phyloP scores from a whole-genome alignment of 1,140 invertebrate species.

The Eriosoma lanigerum region DNA sequence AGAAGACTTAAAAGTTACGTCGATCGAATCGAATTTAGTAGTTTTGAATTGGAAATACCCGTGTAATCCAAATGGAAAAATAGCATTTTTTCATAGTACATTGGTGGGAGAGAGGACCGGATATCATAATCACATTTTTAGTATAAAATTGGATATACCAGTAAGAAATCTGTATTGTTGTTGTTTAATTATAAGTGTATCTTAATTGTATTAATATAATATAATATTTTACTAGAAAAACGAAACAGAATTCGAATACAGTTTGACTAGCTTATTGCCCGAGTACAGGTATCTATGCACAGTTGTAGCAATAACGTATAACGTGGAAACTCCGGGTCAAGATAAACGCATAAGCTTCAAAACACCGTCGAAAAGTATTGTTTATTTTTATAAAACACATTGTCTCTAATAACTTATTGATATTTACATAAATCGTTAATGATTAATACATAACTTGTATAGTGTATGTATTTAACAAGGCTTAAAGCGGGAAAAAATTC shows the following conservation, averaged over 20 bases:
- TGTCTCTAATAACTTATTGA: too few species aligned
- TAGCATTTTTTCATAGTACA: constrained; percentile 29
- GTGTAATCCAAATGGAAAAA: constrained; percentile 9
- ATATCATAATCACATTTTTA: constrained; percentile 28
- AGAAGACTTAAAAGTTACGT: neutral
- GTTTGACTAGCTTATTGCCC: neutral
- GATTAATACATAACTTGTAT: too few species aligned
- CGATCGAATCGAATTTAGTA: constrained; percentile 4
- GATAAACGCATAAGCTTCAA: constrained; percentile 9
- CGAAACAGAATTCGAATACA: constrained; percentile 16
- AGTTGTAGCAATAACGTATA: constrained; percentile 5
- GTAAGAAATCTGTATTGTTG: too few species aligned
- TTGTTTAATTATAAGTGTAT: too few species aligned
- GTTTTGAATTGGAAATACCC: constrained; percentile 18
- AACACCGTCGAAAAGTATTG: constrained; percentile 32
- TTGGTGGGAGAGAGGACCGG: neutral
- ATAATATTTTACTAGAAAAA: constrained; percentile 16
- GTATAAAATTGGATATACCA: neutral
- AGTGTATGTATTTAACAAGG: too few species aligned
- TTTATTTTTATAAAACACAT: too few species aligned
- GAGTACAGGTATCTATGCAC: constrained; percentile 14
- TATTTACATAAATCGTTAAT: too few species aligned
- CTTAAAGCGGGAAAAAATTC: too few species aligned
- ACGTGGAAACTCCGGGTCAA: constrained; percentile 10
- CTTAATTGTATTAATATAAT: too few species aligned